A percentile compares a stretch with the other conserved stretches of the same genome.
phyloP scores from a whole-genome alignment of 2,113 vertebrate species.

The Mastomys coucha region DNA sequence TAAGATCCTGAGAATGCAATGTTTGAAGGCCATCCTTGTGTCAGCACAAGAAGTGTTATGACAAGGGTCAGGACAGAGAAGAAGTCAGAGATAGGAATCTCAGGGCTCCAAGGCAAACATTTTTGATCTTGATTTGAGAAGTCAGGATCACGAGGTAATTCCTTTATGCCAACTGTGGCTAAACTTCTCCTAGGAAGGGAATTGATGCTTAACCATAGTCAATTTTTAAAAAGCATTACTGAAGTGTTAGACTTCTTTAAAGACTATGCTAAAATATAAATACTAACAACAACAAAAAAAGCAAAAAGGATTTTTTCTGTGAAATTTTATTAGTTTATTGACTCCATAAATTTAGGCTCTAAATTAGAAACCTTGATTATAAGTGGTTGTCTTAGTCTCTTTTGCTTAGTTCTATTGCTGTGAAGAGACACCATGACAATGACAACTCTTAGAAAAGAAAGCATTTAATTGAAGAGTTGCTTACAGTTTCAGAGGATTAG shows the following conservation, averaged over 20 bases:
- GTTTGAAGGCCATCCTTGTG: background rate
- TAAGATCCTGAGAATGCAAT: background rate
- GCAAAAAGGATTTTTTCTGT: background rate
- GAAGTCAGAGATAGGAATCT: background rate
- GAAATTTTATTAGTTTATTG: constrained; percentile 8
- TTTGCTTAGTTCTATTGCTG: background rate
- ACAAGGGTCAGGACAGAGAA: background rate
- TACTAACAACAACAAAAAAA: background rate
- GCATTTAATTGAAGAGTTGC: background rate
- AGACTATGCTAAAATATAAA: background rate
- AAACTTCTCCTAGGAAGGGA: constrained; percentile 10
- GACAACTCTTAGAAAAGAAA: background rate
- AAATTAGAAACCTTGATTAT: background rate
- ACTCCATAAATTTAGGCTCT: background rate
- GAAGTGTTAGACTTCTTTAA: background rate
- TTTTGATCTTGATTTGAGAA: background rate
- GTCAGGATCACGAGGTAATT: constrained; percentile 41
- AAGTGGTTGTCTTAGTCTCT: background rate
- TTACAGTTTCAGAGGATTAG: background rate
- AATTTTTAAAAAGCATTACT: background rate
- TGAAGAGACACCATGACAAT: background rate
- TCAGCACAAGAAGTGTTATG: constrained; percentile 19
- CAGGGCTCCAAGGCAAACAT: background rate
- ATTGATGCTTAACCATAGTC: background rate
- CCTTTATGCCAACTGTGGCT: constrained; percentile 4